Evolutionary conservation across 2,888 invertebrate species (phyloP), one percentile per base, ranked within the genome.

Genomic region (Pterobdella sp.): DNA sequence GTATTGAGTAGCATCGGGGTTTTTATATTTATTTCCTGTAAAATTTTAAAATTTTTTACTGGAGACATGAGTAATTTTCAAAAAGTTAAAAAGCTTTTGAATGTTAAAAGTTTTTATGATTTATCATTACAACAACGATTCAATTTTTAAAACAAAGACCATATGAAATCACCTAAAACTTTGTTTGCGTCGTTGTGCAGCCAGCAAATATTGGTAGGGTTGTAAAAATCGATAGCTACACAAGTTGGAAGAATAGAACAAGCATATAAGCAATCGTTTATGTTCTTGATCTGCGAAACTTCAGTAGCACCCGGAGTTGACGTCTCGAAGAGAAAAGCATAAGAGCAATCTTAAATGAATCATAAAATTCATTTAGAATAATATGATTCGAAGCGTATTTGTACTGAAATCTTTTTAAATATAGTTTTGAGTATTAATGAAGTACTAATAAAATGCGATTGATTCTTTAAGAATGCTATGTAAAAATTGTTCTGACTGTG

Each of bases 221-320:
- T 49, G 7, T 68, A 63, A 42, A 69, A 73, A 49, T 73, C 73
- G 49, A 73, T 49, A 10, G 73, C 73, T 0, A 69, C 69, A 36
- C 73, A 73, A 18, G 29, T 7, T 4, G 69, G 7, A 1, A 26
- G 22, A 37, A 32, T 18, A 42, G 63, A 26, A 26, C 73, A 73
- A 65, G 52, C 56, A 64, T 56, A 68, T n/a, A 64, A 65, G 26
- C 73, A 73, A 29, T 7, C n/a, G 1, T 18, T n/a, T 1, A 52
- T 18, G 37, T 60, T 56, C 29, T 14, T 35, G 35, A 35, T 31
- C n/a, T 56, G 34, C 29, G 71, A 10, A 14, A 63, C 52, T 56
- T 31, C n/a, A 26, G 29, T 22, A 1, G 52, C 63, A 10, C 52
- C 60, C 2, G 35, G 32, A 14, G 71, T 63, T 26, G 56, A 71